These are phyloP conservation scores for Oreonectes daqikongensis DNA, from an alignment of 2,797 vertebrate genomes.

Conservation along the genomic window DNA sequence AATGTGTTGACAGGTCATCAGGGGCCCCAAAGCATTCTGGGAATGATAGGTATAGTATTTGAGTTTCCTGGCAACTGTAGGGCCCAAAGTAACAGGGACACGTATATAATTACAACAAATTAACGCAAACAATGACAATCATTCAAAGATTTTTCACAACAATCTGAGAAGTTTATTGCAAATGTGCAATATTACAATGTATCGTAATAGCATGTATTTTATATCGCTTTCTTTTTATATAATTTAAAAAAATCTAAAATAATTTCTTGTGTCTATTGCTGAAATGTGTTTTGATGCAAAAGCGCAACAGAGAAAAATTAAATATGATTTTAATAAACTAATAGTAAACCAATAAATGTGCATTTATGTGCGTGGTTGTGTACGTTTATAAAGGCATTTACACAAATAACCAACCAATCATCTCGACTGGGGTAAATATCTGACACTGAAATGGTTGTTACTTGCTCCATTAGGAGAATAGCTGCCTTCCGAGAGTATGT, in stretches of 20 bases:
- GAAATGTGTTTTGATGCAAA: too few species aligned
- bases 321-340: too few species aligned
- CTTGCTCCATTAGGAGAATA: conserved; percentile 23
- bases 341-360: not conserved
- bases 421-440: not conserved
- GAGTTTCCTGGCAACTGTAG: conserved; percentile 10
- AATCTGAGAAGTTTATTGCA: not conserved
- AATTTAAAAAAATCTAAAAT: too few species aligned
- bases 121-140: not conserved
- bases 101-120: not conserved
- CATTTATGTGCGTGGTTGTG: too few species aligned
- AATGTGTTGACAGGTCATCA: conserved; percentile 38
- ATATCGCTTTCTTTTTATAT: too few species aligned
- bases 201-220: too few species aligned
- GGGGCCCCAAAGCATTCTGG: conserved; percentile 20
- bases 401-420: too few species aligned
- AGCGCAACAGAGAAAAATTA: too few species aligned
- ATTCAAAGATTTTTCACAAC: not conserved
- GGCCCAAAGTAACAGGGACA: not conserved
- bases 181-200: too few species aligned
- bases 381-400: not conserved
- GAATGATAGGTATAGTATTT: conserved; percentile 27
- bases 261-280: too few species aligned
- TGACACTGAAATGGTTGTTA: conserved; percentile 4
- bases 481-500: conserved; percentile 18